Evolutionary conservation across 2,797 vertebrate genomes (phyloP).

Genomic region (Falco cherrug): DNA sequence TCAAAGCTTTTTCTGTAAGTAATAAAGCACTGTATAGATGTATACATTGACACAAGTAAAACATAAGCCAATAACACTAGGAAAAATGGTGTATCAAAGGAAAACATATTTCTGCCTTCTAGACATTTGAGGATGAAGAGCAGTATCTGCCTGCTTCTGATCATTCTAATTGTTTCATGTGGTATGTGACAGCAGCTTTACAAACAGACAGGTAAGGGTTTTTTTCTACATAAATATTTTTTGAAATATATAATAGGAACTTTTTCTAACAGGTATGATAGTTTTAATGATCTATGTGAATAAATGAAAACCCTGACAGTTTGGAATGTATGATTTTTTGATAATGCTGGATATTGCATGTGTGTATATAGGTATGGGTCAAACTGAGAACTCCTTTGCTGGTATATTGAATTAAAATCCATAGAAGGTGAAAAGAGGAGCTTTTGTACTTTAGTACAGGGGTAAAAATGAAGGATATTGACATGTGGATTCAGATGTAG

Average conservation of each 20-base stretch:
- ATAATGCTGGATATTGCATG: background rate
- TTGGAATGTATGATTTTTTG: background rate
- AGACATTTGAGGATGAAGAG: background rate
- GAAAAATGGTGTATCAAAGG: background rate
- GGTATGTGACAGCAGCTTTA: constrained; percentile 14
- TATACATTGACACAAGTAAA: background rate
- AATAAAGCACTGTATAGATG: background rate
- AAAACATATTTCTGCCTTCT: background rate
- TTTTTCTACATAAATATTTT: background rate
- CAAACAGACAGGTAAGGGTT: background rate
- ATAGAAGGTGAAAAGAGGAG: background rate
- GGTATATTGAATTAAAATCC: background rate
- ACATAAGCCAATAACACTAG: background rate
- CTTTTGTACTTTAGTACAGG: background rate
- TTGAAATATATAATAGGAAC: background rate
- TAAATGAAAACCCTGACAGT: background rate
- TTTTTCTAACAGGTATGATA: background rate
- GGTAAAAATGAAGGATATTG: background rate
- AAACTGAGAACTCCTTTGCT: background rate
- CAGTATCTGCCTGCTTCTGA: background rate
- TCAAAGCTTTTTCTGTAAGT: background rate
- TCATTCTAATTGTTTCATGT: constrained; percentile 41
- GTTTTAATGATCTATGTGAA: background rate
- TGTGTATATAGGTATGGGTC: background rate
- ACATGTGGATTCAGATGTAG: background rate